Evolutionary conservation across 2,888 invertebrate genomes (phyloP), one percentile per base, ranked within the genome.

Genomic region (Drosophila tripunctata): DNA sequence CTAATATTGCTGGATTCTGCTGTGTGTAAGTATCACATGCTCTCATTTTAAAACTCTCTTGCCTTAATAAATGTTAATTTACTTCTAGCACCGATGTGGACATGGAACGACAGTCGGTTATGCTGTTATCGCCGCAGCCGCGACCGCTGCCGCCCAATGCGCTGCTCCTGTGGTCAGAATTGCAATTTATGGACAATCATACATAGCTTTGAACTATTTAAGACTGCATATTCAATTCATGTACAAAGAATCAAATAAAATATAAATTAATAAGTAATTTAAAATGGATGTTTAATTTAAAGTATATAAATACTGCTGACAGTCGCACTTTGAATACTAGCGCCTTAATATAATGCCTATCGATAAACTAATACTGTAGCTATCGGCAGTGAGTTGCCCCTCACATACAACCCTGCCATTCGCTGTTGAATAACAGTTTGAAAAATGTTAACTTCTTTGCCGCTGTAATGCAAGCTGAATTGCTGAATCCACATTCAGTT

Each of bases 181-280:
- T 98, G 69, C 97, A 97, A 89, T 99, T 98, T 91, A 97, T 98
- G 96, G 99, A 99, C 91, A 96, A 95, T 86, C 96, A 96, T 67
- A 78, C 89, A 19, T 87, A 87, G 65, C 36, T n/a, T 22, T 24
- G 2, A 8, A 8, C n/a, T 45, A 14, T 22, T 8, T 47, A 36
- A 40, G 4, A 12, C 2, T 40, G 10, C 21, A 21, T 14, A n/a
- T 36, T 33, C 2, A 24, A 22, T 30, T 8, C 27, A 30, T n/a
- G 17, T 43, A 33, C 17, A 14, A 38, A 27, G 4, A 19, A 14
- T 8, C 0, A 24, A 27, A 27, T 7, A 10, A 30, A 14, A 10
- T 5, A 24, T 12, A 4, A 52, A 12, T 8, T 5, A 24, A 14
- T 1, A 19, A 19, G n/a, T 17, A 17, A 15, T 19, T 10, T 2